Conservation (phyloP, 2,113 vertebrate species). For the Poecile atricapillus region DNA sequence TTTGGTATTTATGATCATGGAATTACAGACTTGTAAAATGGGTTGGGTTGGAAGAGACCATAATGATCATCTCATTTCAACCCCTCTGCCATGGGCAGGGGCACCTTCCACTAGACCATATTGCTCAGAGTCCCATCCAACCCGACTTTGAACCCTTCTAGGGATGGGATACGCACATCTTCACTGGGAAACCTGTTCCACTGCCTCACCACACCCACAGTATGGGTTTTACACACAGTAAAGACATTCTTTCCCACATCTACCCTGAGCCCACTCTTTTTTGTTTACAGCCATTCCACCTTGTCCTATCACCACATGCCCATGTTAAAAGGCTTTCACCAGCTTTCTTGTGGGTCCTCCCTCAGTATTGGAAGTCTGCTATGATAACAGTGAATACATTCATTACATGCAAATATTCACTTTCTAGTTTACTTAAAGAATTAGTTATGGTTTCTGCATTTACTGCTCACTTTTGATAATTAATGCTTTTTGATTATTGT, state of each 20-base stretch:
- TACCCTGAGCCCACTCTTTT: neutral
- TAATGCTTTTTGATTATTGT: neutral
- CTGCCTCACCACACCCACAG: neutral
- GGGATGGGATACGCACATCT: neutral
- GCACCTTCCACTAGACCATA: neutral
- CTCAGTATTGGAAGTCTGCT: neutral
- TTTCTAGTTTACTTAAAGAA: neutral
- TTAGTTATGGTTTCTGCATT: neutral
- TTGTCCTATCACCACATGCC: neutral
- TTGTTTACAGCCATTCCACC: neutral
- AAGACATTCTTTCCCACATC: neutral
- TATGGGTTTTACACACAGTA: no score
- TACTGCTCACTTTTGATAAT: neutral
- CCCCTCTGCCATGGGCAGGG: neutral
- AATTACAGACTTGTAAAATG: neutral
- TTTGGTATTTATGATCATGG: neutral
- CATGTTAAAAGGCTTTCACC: neutral
- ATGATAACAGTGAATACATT: neutral
- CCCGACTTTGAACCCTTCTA: neutral
- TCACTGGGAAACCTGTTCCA: neutral
- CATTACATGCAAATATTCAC: neutral
- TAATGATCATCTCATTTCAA: rapidly evolving
- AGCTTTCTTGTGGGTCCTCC: neutral
- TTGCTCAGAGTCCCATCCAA: neutral
- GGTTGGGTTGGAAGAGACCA: neutral